Base-by-base conservation (phyloP, 2,797 vertebrate species). In the Smutsia gigantea region DNA sequence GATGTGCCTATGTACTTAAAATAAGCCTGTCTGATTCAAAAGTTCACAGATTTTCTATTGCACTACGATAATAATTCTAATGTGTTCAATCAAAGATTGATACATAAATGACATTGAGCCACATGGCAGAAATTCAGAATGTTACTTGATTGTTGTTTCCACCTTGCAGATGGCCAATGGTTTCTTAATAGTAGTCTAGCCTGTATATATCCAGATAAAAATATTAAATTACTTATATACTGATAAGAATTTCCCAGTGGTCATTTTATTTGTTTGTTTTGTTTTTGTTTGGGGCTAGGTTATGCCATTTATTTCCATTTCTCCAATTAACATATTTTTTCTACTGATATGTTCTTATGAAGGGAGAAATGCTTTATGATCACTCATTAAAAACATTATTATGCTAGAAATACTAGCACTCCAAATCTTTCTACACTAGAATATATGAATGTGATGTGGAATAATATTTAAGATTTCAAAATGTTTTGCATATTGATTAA, bases 401-500 rank as follows among this genome's bases (percentile, higher is more conserved):
- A 53, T 78, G 25, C 34, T 29, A 90, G 46, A 88, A 93, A 93
- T 69, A 87, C 9, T 79, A 69, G 68, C 19, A 71, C 8, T 91
- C 14, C 8, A 49, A 94, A 85, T 75, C 29, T 87, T 97, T 96
- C 74, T 15, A 55, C 93, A 68, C 5, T 61, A 75, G 57, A 89
- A 93, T 81, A 87, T 88, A 87, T 95, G 75, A 89, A 51, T 77
- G 49, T 89, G 49, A 89, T 89, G 6, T 94, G 25, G 8, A 93
- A 95, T 96, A 94, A 96, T 87, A 90, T 87, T 95, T 84, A 91
- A 97, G 74, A 25, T 64, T 86, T 68, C 90, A 53, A 83, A 94
- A 84, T 53, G 91, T 46, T 92, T 93, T 49, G n/a, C 53, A 66
- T 63, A 97, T 86, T 87, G 63, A 97, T 97, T 93, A 97, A 95